Evolutionary conservation across 2,888 invertebrate species (phyloP).

Genomic region (Anoplius nigerrimus): DNA sequence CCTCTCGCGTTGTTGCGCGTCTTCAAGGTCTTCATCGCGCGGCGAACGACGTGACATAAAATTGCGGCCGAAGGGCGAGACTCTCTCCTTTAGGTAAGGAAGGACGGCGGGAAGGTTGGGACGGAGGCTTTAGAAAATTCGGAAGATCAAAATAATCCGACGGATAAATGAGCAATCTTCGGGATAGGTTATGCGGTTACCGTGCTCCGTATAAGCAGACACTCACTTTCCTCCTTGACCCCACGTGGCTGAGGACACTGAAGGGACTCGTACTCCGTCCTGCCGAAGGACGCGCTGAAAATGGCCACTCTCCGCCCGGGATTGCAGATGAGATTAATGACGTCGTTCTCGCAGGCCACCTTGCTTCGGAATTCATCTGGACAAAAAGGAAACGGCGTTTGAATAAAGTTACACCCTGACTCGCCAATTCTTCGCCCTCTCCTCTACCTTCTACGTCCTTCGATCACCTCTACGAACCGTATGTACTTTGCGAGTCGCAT

Average conservation of each 20-base stretch:
- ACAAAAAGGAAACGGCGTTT: slow-evolving; percentile 44
- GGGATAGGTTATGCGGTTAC: neutral
- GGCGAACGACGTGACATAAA: slow-evolving; percentile 12
- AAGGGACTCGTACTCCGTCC: slow-evolving; percentile 90
- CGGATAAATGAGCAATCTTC: neutral
- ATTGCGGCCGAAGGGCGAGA: neutral
- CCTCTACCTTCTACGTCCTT: neutral
- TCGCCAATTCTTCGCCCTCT: neutral
- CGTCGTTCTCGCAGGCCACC: slow-evolving; percentile 94
- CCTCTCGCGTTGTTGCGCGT: slow-evolving; percentile 16
- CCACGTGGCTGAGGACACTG: slow-evolving; percentile 91
- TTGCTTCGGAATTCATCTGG: slow-evolving; percentile 95
- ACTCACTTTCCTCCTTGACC: slow-evolving; percentile 92
- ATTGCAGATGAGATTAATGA: slow-evolving; percentile 90
- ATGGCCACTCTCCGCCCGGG: slow-evolving; percentile 92
- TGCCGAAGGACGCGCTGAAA: slow-evolving; percentile 94
- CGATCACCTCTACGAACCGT: too few relatives aligned
- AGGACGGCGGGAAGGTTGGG: slow-evolving; percentile 1
- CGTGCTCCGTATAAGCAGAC: slow-evolving; percentile 11
- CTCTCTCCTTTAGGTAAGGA: neutral
- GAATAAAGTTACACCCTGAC: neutral
- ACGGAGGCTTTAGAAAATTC: neutral
- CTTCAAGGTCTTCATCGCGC: neutral
- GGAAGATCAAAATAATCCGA: neutral
- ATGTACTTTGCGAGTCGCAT: too few relatives aligned